Conservation (phyloP, 30 jellyfish, hydroid and myxozoan genomes). For the Rhopilema esculentum region DNA sequence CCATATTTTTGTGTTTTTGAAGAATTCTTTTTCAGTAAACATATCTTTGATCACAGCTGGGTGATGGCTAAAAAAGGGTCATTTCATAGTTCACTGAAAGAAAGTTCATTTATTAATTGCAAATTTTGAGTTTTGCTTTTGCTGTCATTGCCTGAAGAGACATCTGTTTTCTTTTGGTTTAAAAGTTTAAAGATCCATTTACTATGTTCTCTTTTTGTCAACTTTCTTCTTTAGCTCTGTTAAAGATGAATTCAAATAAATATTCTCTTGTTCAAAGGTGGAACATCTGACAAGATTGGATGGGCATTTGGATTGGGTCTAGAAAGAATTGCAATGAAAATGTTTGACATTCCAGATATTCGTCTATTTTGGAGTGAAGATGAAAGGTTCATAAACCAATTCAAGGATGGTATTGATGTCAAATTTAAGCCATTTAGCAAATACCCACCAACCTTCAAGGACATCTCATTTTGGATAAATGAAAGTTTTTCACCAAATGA, state of each 20-base stretch:
- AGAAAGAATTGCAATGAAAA: slow-evolving; percentile 96
- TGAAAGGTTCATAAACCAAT: slow-evolving; percentile 89
- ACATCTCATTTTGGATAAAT: slow-evolving; percentile 93
- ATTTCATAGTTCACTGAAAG: neutral
- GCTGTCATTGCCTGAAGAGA: no score
- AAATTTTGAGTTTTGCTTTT: neutral
- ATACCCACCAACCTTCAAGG: slow-evolving; percentile 97
- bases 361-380: slow-evolving; percentile 99
- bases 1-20: no score
- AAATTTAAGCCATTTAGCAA: slow-evolving; percentile 95
- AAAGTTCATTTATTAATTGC: no score
- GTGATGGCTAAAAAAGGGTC: neutral
- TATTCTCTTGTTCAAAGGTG: slow-evolving; percentile 68
- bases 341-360: slow-evolving; percentile 95
- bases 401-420: slow-evolving; percentile 54
- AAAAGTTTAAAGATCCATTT: no score
- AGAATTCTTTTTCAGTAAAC: no score
- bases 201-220: no score
- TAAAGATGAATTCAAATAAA: no score
- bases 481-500: slow-evolving; percentile 80
- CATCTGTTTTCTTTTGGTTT: no score
- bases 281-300: slow-evolving; percentile 93
- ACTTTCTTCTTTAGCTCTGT: no score
- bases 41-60: no score
- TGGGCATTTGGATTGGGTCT: slow-evolving; percentile 99